Percentiles rank a stretch among this genome's conserved stretches.
Evolutionary conservation across 2,113 vertebrate species (phyloP).

Genomic region (Protobothrops mucrosquamatus): DNA sequence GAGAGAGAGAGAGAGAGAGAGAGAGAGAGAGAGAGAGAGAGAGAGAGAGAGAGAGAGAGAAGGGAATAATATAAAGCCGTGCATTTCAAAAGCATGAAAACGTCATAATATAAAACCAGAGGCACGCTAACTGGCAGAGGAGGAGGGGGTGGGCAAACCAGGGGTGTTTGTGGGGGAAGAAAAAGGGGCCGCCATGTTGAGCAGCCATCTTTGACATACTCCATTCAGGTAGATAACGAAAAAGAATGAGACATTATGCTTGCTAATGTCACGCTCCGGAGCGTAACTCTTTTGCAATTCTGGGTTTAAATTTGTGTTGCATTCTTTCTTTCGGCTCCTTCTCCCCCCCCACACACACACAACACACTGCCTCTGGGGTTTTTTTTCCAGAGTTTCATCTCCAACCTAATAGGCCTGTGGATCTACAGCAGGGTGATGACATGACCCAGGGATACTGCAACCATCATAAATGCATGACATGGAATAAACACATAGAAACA

Average conservation of each 20-base stretch:
- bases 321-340: not conserved
- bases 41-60: too few species aligned
- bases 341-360: accelerated
- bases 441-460: too few species aligned
- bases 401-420: not conserved
- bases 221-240: not conserved
- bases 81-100: constrained; percentile 1
- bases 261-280: not conserved
- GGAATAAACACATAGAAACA: too few species aligned
- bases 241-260: not conserved
- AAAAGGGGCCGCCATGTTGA: not conserved
- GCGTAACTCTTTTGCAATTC: not conserved
- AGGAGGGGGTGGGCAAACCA: not conserved
- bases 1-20: too few species aligned
- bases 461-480: too few species aligned
- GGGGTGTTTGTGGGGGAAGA: not conserved
- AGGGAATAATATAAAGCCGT: not conserved
- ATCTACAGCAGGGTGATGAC: not conserved
- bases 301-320: not conserved
- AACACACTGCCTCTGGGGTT: accelerated
- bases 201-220: not conserved
- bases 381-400: not conserved
- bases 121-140: not conserved
- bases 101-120: not conserved
- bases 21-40: too few species aligned